Conservation (phyloP, 1,140 invertebrate genomes). For the Musca domestica region DNA sequence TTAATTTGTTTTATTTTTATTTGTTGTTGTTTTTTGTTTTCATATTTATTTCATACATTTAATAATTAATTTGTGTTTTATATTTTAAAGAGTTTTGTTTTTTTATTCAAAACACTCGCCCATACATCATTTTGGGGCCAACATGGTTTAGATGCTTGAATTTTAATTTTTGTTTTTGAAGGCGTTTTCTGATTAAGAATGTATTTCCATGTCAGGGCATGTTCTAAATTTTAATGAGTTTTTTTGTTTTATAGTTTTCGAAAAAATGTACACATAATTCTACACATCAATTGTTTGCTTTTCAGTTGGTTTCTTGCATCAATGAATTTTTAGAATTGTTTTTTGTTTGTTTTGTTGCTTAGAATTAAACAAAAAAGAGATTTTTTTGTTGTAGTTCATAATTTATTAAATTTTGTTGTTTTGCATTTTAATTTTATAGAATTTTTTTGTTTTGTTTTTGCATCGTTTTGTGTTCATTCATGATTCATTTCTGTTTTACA, state of each 20-base stretch:
- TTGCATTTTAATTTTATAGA: too few relatives aligned
- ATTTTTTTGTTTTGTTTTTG: too few relatives aligned
- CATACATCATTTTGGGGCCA: too few relatives aligned
- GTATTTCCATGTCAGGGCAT: too few relatives aligned
- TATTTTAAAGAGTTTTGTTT: not conserved
- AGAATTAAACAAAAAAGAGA: too few relatives aligned
- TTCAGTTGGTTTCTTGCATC: not conserved
- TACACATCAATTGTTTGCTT: slow-evolving; percentile 12
- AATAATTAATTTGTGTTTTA: slow-evolving; percentile 21
- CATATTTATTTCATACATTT: slow-evolving; percentile 16
- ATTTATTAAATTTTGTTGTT: too few relatives aligned
- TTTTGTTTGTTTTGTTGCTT: not conserved
- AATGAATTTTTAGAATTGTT: not conserved
- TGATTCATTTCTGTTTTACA: not conserved
- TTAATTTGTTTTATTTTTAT: not conserved
- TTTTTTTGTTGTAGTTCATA: too few relatives aligned
- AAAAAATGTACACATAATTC: slow-evolving; percentile 8
- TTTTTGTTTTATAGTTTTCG: not conserved
- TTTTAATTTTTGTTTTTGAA: slow-evolving; percentile 3
- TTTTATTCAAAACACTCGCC: too few relatives aligned
- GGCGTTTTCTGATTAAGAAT: slow-evolving; percentile 5
- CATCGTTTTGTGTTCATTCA: too few relatives aligned
- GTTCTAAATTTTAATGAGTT: too few relatives aligned
- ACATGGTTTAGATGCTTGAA: too few relatives aligned
- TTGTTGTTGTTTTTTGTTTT: not conserved